Percentiles rank a stretch among this genome's conserved stretches.
phyloP scores from a whole-genome alignment of 1,140 invertebrate genomes.

The Coptotermes formosanus region DNA sequence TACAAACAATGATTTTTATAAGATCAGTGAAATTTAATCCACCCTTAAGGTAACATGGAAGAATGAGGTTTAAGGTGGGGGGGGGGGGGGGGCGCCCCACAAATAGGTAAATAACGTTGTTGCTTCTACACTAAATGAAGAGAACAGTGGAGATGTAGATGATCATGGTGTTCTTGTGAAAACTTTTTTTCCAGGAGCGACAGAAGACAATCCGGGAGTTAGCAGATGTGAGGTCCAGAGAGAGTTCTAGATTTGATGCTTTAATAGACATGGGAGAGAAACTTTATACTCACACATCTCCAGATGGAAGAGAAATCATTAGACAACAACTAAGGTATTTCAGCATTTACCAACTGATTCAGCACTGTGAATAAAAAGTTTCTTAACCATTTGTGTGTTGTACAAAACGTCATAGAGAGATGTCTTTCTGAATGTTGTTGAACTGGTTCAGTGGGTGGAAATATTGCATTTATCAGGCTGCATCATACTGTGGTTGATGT shows the following conservation, averaged over 20 bases:
- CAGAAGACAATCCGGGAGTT: conserved; percentile 81
- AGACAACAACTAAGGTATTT: conserved; percentile 73
- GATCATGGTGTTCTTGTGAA: neutral
- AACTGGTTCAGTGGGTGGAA: too few relatives aligned
- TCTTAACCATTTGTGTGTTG: too few relatives aligned
- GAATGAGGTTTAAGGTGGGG: too few relatives aligned
- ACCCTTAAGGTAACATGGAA: too few relatives aligned
- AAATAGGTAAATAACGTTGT: too few relatives aligned
- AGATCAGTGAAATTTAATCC: too few relatives aligned
- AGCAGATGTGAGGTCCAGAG: conserved; percentile 74
- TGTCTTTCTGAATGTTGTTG: too few relatives aligned
- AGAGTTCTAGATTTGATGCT: conserved; percentile 79
- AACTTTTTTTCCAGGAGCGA: conserved; percentile 59
- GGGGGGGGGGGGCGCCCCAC: too few relatives aligned
- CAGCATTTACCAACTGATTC: neutral
- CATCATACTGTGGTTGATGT: neutral
- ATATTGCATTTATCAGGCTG: neutral
- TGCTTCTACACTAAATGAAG: too few relatives aligned
- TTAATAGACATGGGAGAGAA: conserved; percentile 88
- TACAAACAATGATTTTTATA: too few relatives aligned
- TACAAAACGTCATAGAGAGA: too few relatives aligned
- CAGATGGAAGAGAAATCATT: conserved; percentile 88
- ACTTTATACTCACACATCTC: conserved; percentile 88
- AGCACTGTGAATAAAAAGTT: neutral
- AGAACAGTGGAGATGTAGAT: too few relatives aligned